Percentiles rank a stretch among this genome's conserved stretches.
phyloP scores from a whole-genome alignment of 2,888 invertebrate species.

The Mylabris sibirica region DNA sequence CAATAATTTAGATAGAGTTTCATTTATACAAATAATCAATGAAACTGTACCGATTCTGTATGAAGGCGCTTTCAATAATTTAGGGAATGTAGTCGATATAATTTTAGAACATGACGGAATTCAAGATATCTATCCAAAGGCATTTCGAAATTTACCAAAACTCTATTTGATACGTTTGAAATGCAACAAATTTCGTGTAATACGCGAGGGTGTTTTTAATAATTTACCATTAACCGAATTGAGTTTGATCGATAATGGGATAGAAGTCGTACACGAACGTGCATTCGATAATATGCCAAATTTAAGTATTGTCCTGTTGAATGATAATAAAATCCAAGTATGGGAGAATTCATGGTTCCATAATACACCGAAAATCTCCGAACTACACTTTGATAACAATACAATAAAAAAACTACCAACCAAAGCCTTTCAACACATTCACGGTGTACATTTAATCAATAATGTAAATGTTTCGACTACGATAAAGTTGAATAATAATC shows the following conservation, averaged over 20 bases:
- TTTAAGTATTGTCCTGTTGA: constrained; percentile 44
- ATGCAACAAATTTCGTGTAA: constrained; percentile 42
- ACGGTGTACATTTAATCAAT: constrained; percentile 38
- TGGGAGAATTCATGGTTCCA: constrained; percentile 48
- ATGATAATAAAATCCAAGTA: constrained; percentile 45
- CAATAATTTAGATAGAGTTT: constrained; percentile 45
- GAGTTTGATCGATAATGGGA: constrained; percentile 44
- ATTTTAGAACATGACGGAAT: constrained; percentile 44
- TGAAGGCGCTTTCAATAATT: constrained; percentile 48
- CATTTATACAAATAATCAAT: constrained; percentile 52
- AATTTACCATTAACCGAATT: constrained; percentile 43
- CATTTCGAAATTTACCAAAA: constrained; percentile 44
- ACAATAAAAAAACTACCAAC: constrained; percentile 42
- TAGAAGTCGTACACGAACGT: constrained; percentile 43
- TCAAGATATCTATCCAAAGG: constrained; percentile 44
- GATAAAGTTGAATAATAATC: constrained; percentile 46
- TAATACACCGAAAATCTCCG: constrained; percentile 44
- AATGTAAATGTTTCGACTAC: constrained; percentile 42
- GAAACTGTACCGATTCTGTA: constrained; percentile 51
- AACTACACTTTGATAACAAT: constrained; percentile 47
- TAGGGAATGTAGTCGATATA: constrained; percentile 49
- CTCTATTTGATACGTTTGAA: constrained; percentile 44
- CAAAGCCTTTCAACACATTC: constrained; percentile 44
- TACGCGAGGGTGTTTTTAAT: constrained; percentile 47
- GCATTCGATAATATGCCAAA: constrained; percentile 50